These are phyloP conservation scores for Oreochromis aureus DNA, from an alignment of 2,113 vertebrate species.

Conservation along the genomic window DNA sequence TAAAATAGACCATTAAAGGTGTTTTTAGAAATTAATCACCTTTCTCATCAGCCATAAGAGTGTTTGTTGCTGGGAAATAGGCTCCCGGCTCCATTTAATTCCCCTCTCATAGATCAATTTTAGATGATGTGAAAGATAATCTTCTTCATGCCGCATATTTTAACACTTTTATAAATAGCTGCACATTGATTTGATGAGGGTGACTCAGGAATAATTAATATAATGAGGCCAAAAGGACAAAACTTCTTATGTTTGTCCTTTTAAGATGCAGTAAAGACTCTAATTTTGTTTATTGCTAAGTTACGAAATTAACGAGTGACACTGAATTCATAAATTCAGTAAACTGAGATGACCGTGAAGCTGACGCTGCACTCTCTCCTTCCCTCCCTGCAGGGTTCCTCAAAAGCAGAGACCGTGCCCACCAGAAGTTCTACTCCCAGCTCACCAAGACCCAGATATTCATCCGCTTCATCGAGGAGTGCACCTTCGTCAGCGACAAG, in stretches of 20 bases:
- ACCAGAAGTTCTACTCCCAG: slow-evolving; percentile 92
- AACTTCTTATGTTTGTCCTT: background rate
- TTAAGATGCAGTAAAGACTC: background rate
- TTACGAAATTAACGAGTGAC: background rate
- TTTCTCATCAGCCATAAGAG: background rate
- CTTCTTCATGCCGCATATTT: background rate
- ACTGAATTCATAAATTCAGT: background rate
- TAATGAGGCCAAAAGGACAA: background rate
- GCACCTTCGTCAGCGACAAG: slow-evolving; percentile 98
- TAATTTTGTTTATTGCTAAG: background rate
- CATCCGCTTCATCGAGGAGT: slow-evolving; percentile 98
- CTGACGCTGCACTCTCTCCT: background rate
- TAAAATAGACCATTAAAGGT: background rate
- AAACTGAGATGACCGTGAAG: background rate
- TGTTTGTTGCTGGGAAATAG: slow-evolving; percentile 11
- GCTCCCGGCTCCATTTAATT: background rate
- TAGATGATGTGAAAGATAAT: background rate
- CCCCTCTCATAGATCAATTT: background rate
- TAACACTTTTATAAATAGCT: background rate
- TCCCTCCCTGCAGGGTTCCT: slow-evolving; percentile 79
- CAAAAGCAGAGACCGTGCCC: slow-evolving; percentile 92
- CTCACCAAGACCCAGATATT: slow-evolving; percentile 97
- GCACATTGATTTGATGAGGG: background rate
- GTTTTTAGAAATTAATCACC: slow-evolving; percentile 13
- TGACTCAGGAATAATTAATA: background rate